Conservation (phyloP, 2,113 vertebrate genomes). For the Corythoichthys intestinalis region DNA sequence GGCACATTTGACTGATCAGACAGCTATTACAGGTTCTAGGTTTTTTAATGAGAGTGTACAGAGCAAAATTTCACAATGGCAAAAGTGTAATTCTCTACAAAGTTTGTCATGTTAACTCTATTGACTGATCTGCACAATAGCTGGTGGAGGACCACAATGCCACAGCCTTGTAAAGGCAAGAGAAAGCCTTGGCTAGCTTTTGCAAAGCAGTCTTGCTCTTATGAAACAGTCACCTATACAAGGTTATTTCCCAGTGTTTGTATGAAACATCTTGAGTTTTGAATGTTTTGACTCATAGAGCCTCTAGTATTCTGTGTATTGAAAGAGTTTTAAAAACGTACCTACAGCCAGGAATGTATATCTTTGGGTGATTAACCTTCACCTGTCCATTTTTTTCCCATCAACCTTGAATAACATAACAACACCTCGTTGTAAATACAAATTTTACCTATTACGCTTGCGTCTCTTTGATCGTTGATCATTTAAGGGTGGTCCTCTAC, state of each 20-base stretch:
- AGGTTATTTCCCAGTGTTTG: conserved; percentile 86
- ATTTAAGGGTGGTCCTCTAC: conserved; percentile 62
- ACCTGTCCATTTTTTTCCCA: neutral
- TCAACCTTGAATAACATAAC: neutral
- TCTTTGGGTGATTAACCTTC: neutral
- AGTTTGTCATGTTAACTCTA: conserved; percentile 88
- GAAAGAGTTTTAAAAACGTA: neutral
- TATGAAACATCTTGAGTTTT: conserved; percentile 59
- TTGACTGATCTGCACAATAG: conserved; percentile 94
- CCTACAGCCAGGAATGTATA: neutral
- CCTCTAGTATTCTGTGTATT: conserved; percentile 24
- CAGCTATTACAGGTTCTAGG: conserved; percentile 85
- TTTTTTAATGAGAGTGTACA: conserved; percentile 94
- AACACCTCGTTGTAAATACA: neutral
- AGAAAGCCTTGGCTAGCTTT: conserved; percentile 83
- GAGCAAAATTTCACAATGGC: conserved; percentile 82
- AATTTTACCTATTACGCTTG: neutral
- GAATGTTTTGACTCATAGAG: conserved; percentile 19
- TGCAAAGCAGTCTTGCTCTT: conserved; percentile 61
- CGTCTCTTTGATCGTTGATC: conserved; percentile 62
- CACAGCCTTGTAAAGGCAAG: conserved; percentile 82
- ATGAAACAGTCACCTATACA: conserved; percentile 85
- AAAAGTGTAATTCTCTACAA: conserved; percentile 85
- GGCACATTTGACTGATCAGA: conserved; percentile 89
- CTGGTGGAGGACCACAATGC: conserved; percentile 79